These are phyloP conservation scores for Vidua chalybeata DNA, from an alignment of 2,113 vertebrate genomes.

Conservation along the genomic window DNA sequence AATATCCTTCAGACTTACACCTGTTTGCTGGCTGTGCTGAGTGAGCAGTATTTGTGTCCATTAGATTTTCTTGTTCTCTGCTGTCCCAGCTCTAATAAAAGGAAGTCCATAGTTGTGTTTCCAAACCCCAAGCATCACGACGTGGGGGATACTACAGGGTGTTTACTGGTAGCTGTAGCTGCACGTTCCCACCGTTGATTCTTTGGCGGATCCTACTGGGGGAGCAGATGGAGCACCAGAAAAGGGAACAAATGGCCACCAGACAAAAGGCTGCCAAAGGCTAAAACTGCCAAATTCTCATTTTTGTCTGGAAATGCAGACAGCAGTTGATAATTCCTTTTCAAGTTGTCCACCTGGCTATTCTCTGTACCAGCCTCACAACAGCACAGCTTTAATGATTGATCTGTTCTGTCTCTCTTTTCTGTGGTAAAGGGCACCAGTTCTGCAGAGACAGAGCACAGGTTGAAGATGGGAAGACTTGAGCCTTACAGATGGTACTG, in stretches of 20 bases:
- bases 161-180: not conserved
- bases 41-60: not conserved
- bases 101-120: not conserved
- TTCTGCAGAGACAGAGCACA: not conserved
- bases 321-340: constrained; percentile 5
- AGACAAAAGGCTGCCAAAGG: constrained; percentile 4
- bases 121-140: not conserved
- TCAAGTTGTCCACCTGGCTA: constrained; percentile 8
- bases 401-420: not conserved
- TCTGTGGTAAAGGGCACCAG: not conserved
- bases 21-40: not conserved
- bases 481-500: not conserved
- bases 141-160: not conserved
- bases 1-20: not conserved
- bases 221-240: constrained; percentile 25
- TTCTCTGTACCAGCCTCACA: not conserved
- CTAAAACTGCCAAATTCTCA: not conserved
- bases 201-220: not conserved
- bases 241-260: not conserved
- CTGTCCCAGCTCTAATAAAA: not conserved
- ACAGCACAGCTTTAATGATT: not conserved
- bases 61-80: not conserved
- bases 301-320: constrained; percentile 19
- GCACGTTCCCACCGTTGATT: not conserved
- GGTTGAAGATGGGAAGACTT: not conserved